These are phyloP conservation scores for Toxonevra muliebris DNA, from an alignment of 2,888 invertebrate genomes.

Conservation along the genomic window DNA sequence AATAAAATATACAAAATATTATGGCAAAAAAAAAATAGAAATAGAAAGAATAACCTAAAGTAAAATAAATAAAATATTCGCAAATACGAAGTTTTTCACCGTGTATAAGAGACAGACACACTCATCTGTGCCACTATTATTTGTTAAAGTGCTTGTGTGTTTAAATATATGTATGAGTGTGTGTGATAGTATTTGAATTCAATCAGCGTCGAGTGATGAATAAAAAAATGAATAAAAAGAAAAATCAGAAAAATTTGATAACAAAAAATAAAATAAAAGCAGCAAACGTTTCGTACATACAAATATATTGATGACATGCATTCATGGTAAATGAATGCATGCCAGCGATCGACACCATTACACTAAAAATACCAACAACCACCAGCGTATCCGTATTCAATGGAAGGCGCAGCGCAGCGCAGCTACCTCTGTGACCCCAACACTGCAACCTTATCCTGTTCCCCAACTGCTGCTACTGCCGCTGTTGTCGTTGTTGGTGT, in stretches of 20 bases:
- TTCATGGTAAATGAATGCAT: conserved; percentile 16
- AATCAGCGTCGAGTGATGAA: conserved; percentile 51
- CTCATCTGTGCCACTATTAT: background rate
- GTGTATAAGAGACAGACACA: background rate
- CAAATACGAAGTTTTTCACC: background rate
- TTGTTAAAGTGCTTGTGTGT: background rate
- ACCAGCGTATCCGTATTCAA: background rate
- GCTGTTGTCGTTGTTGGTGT: conserved; percentile 4
- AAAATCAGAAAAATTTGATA: conserved; percentile 22
- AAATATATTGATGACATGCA: conserved; percentile 2
- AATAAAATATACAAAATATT: conserved; percentile 14
- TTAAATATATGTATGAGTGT: conserved; percentile 27
- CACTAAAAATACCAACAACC: background rate
- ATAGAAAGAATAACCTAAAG: background rate
- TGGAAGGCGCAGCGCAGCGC: background rate
- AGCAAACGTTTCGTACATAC: background rate
- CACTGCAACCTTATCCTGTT: background rate
- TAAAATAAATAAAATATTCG: conserved; percentile 10
- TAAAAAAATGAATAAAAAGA: conserved; percentile 18
- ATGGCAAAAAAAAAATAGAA: background rate
- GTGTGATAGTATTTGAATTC: conserved; percentile 52
- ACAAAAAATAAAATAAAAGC: conserved; percentile 10
- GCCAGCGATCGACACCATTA: conserved; percentile 8
- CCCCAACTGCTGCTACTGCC: background rate
- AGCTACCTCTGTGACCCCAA: background rate